Conservation (phyloP, 2,888 invertebrate genomes). For the Isoperla grammatica region DNA sequence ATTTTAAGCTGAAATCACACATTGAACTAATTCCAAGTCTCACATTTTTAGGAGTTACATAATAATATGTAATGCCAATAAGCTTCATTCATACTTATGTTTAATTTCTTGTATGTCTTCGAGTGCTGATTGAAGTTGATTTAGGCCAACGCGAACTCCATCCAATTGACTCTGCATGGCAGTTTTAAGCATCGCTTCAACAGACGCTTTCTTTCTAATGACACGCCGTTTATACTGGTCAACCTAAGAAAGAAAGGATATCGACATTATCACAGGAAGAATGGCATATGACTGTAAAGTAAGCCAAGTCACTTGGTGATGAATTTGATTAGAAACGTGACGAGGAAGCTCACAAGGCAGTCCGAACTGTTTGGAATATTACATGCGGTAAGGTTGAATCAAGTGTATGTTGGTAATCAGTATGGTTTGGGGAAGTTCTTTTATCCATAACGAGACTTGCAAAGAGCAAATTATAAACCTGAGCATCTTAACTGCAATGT, state of each 20-base stretch:
- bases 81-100: constrained; percentile 49
- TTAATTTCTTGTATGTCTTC: constrained; percentile 68
- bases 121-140: constrained; percentile 79
- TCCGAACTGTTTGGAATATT: neutral
- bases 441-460: no score
- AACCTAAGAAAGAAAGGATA: constrained; percentile 47
- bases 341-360: neutral
- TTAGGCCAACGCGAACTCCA: constrained; percentile 89
- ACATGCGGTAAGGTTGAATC: neutral
- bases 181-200: constrained; percentile 94
- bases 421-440: no score
- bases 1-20: constrained; percentile 56
- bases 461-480: no score
- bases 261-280: no score
- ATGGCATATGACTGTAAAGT: neutral
- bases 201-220: constrained; percentile 76
- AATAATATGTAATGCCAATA: no score
- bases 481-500: no score
- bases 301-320: neutral
- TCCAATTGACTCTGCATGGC: constrained; percentile 97
- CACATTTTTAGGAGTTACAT: neutral
- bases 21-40: neutral
- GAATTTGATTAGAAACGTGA: neutral
- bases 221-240: constrained; percentile 72
- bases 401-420: no score